phyloP scores from a whole-genome alignment of 2,888 invertebrate genomes.

The Andrena camellia region DNA sequence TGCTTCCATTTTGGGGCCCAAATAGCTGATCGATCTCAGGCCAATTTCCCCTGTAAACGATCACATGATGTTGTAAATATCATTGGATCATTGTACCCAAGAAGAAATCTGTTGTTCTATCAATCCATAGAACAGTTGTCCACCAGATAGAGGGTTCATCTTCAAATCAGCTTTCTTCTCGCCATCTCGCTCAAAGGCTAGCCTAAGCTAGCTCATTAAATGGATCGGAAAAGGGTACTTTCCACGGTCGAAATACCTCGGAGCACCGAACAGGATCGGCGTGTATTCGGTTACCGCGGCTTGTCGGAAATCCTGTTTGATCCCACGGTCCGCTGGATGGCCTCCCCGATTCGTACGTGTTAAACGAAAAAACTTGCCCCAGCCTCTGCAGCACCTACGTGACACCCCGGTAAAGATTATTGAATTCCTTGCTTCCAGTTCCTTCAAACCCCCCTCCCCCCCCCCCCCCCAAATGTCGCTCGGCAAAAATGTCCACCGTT shows the following conservation, averaged over 20 bases:
- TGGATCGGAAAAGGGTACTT: constrained; percentile 59
- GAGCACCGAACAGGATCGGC: constrained; percentile 60
- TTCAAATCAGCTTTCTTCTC: no score
- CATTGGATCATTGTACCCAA: no score
- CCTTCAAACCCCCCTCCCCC: constrained; percentile 10
- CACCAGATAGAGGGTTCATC: no score
- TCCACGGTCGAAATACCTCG: constrained; percentile 57
- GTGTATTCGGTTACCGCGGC: constrained; percentile 77
- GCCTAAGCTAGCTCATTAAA: constrained; percentile 52
- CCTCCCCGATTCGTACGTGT: constrained; percentile 72
- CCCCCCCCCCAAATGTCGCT: constrained; percentile 41
- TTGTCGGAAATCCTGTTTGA: constrained; percentile 77
- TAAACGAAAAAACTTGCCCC: constrained; percentile 75
- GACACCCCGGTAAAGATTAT: constrained; percentile 75
- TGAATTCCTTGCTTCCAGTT: constrained; percentile 63
- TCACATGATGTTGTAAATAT: no score
- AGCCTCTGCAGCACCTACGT: constrained; percentile 72
- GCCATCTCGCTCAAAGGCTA: neutral
- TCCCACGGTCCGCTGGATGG: constrained; percentile 72
- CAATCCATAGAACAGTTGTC: no score
- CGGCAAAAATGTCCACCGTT: constrained; percentile 44
- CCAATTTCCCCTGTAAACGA: no score
- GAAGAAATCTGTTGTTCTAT: no score
- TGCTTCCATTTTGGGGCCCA: no score
- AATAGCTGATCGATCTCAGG: no score